A percentile compares a stretch with the other conserved stretches of the same genome.
Evolutionary conservation across 1,140 invertebrate genomes (phyloP).

Genomic region (Drosophila guanche): DNA sequence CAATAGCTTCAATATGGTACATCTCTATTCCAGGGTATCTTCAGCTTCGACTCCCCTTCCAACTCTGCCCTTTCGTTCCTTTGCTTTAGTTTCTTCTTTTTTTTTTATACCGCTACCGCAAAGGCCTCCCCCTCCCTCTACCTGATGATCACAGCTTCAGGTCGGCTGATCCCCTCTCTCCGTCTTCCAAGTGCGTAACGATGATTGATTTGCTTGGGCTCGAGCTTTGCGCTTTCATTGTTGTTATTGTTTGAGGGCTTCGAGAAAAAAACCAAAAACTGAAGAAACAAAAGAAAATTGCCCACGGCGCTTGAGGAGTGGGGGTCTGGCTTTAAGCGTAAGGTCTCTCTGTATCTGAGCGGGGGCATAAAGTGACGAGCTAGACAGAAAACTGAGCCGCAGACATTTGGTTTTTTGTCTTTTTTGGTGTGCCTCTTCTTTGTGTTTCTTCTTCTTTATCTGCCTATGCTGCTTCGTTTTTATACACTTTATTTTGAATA

Average conservation of each 20-base stretch:
- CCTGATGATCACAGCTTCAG: too few relatives aligned
- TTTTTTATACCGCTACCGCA: conserved; percentile 28
- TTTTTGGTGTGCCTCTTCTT: conserved; percentile 18
- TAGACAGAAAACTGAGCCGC: conserved; percentile 74
- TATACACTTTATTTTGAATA: conserved; percentile 12
- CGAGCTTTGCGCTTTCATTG: conserved; percentile 39
- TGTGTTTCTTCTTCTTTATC: conserved; percentile 6
- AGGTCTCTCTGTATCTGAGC: neutral
- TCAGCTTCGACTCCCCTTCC: too few relatives aligned
- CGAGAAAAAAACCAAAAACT: conserved; percentile 14
- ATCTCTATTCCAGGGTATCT: too few relatives aligned
- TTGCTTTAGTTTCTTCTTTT: conserved; percentile 3
- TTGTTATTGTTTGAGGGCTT: conserved; percentile 27
- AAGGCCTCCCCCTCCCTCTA: neutral
- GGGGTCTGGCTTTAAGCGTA: conserved; percentile 8
- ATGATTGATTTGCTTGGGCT: conserved; percentile 71
- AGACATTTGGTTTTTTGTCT: conserved; percentile 55
- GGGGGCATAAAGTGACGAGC: conserved; percentile 67
- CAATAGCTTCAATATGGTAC: too few relatives aligned
- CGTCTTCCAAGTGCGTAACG: conserved; percentile 56
- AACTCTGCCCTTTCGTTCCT: conserved; percentile 5
- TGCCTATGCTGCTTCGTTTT: neutral
- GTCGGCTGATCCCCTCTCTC: too few relatives aligned
- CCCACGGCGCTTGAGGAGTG: conserved; percentile 47
- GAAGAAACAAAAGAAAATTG: conserved; percentile 64